Percentiles rank a stretch among this genome's conserved stretches.
Evolutionary conservation across 1,140 invertebrate genomes (phyloP).

Genomic region (Drosophila grimshawi): DNA sequence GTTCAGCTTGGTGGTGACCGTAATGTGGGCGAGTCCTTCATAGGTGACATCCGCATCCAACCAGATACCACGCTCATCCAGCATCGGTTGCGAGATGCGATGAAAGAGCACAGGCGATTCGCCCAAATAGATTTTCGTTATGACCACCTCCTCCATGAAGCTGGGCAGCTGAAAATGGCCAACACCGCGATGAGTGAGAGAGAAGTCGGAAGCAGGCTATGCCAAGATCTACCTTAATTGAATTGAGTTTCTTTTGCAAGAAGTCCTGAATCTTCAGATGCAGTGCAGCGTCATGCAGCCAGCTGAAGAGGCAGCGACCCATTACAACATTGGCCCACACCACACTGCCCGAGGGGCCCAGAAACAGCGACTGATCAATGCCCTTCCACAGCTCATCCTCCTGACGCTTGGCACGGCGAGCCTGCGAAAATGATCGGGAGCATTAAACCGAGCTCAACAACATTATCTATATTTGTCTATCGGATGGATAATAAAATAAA

Average conservation of each 20-base stretch:
- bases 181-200: fast-evolving
- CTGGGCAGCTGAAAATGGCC: conserved; percentile 88
- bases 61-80: conserved; percentile 96
- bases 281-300: conserved; percentile 88
- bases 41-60: conserved; percentile 96
- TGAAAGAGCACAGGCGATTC: conserved; percentile 91
- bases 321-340: conserved; percentile 91
- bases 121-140: conserved; percentile 92
- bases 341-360: conserved; percentile 83
- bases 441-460: not conserved
- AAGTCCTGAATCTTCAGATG: conserved; percentile 89
- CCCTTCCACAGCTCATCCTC: conserved; percentile 84
- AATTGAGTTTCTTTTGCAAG: conserved; percentile 94
- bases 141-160: conserved; percentile 93
- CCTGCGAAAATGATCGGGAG: conserved; percentile 28
- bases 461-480: too few relatives aligned
- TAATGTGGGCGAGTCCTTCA: conserved; percentile 94
- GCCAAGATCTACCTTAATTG: conserved; percentile 88
- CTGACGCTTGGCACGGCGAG: conserved; percentile 71
- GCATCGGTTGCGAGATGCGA: conserved; percentile 89
- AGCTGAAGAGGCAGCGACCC: conserved; percentile 91
- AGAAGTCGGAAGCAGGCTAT: fast-evolving
- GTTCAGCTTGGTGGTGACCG: conserved; percentile 97
- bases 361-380: conserved; percentile 78
- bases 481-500: conserved; percentile 19